Percentiles rank a stretch among this genome's conserved stretches.
Conservation (phyloP, 2,113 vertebrate genomes). For the Aspidoscelis tigris region DNA sequence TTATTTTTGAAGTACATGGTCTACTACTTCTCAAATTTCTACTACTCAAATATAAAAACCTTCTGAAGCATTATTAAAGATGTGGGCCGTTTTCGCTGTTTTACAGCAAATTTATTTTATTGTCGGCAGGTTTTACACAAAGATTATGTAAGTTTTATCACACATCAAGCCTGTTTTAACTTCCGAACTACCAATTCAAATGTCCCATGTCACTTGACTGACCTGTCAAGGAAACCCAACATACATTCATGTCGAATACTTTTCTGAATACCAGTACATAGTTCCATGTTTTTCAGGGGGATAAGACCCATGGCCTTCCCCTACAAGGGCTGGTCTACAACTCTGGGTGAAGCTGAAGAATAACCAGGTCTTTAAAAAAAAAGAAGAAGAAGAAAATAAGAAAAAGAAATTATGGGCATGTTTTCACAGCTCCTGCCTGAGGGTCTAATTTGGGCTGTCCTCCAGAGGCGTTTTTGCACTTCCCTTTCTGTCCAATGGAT, state of each 20-base stretch:
- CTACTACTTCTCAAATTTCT: conserved; percentile 1
- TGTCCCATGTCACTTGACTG: background rate
- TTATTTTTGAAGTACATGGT: background rate
- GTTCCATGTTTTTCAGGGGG: too few species aligned
- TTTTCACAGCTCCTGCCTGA: too few species aligned
- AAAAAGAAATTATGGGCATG: too few species aligned
- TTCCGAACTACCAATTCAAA: background rate
- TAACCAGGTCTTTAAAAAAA: too few species aligned
- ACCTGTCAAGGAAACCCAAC: background rate
- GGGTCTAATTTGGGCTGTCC: too few species aligned
- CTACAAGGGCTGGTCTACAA: too few species aligned
- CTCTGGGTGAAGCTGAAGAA: too few species aligned
- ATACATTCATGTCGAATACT: background rate
- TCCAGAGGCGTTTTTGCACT: too few species aligned
- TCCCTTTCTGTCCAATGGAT: too few species aligned
- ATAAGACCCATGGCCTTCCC: too few species aligned
- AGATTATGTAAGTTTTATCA: background rate
- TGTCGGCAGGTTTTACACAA: background rate
- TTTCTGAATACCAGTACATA: background rate
- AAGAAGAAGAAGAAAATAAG: too few species aligned
- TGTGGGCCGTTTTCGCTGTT: background rate
- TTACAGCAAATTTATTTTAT: background rate
- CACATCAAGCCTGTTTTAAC: background rate
- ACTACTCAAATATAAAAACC: background rate
- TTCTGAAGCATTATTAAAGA: background rate